Evolutionary conservation across 1,140 invertebrate genomes (phyloP).

Genomic region (Cecropterus lyciades): DNA sequence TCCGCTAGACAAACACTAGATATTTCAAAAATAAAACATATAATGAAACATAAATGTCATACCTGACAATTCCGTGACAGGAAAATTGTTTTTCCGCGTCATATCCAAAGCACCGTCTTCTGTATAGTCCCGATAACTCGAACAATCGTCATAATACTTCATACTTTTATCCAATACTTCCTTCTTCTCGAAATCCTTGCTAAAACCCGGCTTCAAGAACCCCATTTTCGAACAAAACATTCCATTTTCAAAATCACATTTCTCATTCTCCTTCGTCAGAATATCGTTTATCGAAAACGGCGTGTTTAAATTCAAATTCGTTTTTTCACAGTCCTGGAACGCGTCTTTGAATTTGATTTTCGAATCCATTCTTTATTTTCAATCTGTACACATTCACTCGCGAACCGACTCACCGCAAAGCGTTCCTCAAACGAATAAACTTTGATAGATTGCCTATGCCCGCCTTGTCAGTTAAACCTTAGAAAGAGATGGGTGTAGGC

Average conservation of each 20-base stretch:
- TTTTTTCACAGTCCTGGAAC: slow-evolving; percentile 75
- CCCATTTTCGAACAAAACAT: slow-evolving; percentile 65
- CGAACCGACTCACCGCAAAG: slow-evolving; percentile 74
- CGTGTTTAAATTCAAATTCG: slow-evolving; percentile 81
- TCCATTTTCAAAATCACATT: slow-evolving; percentile 75
- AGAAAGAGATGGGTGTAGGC: slow-evolving; percentile 56
- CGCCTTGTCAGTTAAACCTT: slow-evolving; percentile 73
- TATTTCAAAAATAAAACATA: too few relatives aligned
- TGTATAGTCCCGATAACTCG: slow-evolving; percentile 60
- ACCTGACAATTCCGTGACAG: slow-evolving; percentile 78
- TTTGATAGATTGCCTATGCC: slow-evolving; percentile 77
- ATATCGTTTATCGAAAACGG: slow-evolving; percentile 92
- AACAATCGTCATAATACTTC: slow-evolving; percentile 76
- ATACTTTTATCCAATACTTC: slow-evolving; percentile 60
- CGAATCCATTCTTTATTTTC: slow-evolving; percentile 65
- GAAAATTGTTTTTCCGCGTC: slow-evolving; percentile 71
- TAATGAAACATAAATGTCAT: slow-evolving; percentile 7
- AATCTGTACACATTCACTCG: slow-evolving; percentile 63
- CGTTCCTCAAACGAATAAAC: slow-evolving; percentile 81
- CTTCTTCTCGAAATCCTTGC: slow-evolving; percentile 60
- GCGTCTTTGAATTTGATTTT: slow-evolving; percentile 70
- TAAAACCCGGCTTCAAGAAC: slow-evolving; percentile 59
- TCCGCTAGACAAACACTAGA: too few relatives aligned
- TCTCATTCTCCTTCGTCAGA: slow-evolving; percentile 85
- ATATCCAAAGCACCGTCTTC: slow-evolving; percentile 76